Evolutionary conservation across 2,888 invertebrate species (phyloP).

Genomic region (Tipula unca): DNA sequence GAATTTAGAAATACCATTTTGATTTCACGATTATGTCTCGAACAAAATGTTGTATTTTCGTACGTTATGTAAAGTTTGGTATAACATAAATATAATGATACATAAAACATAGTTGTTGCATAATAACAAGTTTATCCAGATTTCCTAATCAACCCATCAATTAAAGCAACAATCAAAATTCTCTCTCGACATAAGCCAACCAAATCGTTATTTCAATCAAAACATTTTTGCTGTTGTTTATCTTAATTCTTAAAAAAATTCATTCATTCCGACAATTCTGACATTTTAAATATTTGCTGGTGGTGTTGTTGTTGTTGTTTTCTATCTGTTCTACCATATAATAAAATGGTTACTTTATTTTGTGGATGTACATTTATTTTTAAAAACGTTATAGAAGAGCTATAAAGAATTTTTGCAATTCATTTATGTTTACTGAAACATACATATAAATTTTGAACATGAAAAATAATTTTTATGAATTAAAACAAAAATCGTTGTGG

Average conservation of each 20-base stretch:
- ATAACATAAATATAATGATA: too few relatives aligned
- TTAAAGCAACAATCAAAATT: neutral
- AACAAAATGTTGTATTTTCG: too few relatives aligned
- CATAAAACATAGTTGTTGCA: too few relatives aligned
- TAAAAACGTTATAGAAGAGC: neutral
- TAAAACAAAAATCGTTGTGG: neutral
- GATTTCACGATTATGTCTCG: too few relatives aligned
- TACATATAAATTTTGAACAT: neutral
- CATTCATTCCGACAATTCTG: neutral
- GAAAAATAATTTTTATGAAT: neutral
- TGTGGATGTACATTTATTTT: neutral
- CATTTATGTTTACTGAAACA: neutral
- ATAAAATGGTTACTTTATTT: neutral
- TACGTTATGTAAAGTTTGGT: too few relatives aligned
- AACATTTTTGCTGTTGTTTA: neutral
- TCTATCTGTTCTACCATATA: neutral
- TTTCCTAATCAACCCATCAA: neutral
- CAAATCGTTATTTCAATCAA: neutral
- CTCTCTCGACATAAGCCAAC: neutral
- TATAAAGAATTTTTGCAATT: neutral
- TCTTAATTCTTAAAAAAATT: neutral
- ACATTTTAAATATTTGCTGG: neutral
- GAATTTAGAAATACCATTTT: too few relatives aligned
- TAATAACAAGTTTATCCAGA: neutral
- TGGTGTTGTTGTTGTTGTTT: neutral